phyloP scores from a whole-genome alignment of 2,797 vertebrate genomes.

The Paedocypris micromegethes region DNA sequence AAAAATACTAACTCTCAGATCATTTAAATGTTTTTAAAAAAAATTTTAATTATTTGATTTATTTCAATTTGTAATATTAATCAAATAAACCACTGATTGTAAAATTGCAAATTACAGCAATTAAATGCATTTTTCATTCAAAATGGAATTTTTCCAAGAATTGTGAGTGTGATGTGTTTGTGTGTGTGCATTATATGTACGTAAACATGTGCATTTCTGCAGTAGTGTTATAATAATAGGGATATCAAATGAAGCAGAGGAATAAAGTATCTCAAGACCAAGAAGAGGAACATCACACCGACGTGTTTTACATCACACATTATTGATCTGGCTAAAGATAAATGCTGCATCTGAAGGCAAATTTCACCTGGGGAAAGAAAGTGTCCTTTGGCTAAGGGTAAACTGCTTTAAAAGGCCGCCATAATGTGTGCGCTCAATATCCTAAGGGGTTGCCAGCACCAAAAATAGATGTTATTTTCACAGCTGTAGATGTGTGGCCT shows the following conservation, averaged over 20 bases:
- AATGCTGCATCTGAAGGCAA: slow-evolving; percentile 9
- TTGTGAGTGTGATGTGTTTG: not conserved
- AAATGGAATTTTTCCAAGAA: no score
- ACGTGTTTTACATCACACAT: slow-evolving; percentile 4
- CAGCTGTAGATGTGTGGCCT: slow-evolving; percentile 29
- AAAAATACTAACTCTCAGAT: no score
- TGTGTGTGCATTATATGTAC: not conserved
- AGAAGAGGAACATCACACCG: not conserved
- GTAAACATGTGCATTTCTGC: no score
- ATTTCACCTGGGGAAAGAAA: slow-evolving; percentile 25
- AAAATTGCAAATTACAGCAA: no score
- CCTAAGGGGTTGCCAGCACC: slow-evolving; percentile 29
- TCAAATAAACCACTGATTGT: no score
- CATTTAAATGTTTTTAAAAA: no score
- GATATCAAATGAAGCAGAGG: slow-evolving; percentile 13
- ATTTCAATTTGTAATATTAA: no score
- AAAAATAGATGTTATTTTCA: slow-evolving; percentile 36
- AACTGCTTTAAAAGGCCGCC: slow-evolving; percentile 12
- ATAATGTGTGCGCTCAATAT: slow-evolving; percentile 17
- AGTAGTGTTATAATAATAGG: not conserved
- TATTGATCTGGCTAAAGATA: slow-evolving; percentile 18
- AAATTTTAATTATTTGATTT: no score
- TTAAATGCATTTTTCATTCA: no score
- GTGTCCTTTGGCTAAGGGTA: slow-evolving; percentile 37
- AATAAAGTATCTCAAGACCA: not conserved